Base-by-base conservation (phyloP, 2,888 invertebrate species). In the Cistogaster globosa region DNA sequence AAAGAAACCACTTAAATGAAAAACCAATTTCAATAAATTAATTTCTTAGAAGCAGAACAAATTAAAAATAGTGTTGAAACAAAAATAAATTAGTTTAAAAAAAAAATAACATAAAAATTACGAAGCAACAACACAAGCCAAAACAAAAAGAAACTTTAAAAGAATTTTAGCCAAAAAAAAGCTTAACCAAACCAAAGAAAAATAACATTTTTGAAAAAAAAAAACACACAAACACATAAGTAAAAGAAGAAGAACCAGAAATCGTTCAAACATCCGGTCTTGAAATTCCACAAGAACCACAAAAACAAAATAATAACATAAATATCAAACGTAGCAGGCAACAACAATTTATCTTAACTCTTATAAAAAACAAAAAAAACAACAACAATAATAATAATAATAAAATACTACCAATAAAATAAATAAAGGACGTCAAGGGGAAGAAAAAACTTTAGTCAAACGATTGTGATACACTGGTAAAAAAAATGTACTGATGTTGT, bases 251-350 rank as follows among this genome's bases (percentile, higher is more conserved):
- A 78, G 82, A 85, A 84, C 75, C 83, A 78, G 75, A 79, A 80
- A 87, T 87, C 87, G 87, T 88, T 87, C 88, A 86, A 76, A 89
- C 89, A 90, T 89, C 89, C 89, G 90, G 89, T 89, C 88, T 88
- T 88, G 85, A 89, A 89, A 90, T 90, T 89, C 89, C 89, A 89
- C 77, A 81, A 86, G 74, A 84, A 86, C 83, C 69, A 78, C 71
- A 79, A 85, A 60, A 81, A 62, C 53, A 84, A 74, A 82, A 69
- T 38, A 62, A 71, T 68, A 72, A 76, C 65, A 68, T 67, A 72
- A 72, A 80, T 48, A 72, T 72, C 65, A 82, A 72, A 72, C 76
- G 65, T 18, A 55, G 38, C 65, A 75, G 18, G 57, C 67, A 76
- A 75, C 79, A 80, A 80, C 75, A 80, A 80, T 67, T 79, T 84